Evolutionary conservation across 2,113 vertebrate genomes (phyloP), one percentile per base, ranked within the genome.

Genomic region (Brachypteracias leptosomus): DNA sequence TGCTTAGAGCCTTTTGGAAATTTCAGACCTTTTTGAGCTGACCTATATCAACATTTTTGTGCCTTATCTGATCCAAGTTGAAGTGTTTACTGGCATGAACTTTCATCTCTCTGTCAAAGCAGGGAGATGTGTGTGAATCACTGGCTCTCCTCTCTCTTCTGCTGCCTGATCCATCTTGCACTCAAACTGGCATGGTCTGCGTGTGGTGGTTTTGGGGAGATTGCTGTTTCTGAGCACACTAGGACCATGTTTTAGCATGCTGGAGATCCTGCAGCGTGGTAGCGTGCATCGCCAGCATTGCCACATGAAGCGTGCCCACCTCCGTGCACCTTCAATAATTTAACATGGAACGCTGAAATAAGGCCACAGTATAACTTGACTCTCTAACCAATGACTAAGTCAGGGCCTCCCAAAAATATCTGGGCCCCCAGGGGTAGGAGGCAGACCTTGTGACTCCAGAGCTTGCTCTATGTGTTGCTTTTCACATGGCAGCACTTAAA

Each of bases 401-500:
- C 33, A 63, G 47, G 65, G 47, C 67, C 6, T 94, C 83, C 65
- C 90, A 84, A 68, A 95, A 90, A 84, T 91, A 77, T 33, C 66
- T 40, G 66, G 73, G 24, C 40, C 92, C 87, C 68, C 62, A 59
- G 88, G 75, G 73, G 28, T 14, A 54, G 78, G 82, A 88, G 36
- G 38, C 85, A 95, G 94, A 89, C 66, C 52, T 87, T 68, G 71
- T 90, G 89, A 83, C 91, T 94, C 83, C 65, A 44, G 33, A 49
- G 46, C 57, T 84, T 84, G 77, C 33, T 52, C 0, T 65, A 46
- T 42, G 12, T 70, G 31, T 36, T 71, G 65, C 40, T 86, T 75
- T 94, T 89, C 38, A 63, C 82, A 79, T 25, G 81, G 83, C 73
- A 75, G 85, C 83, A 75, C 44, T 95, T 94, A 85, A 96, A 96